Conservation (phyloP, 1,140 invertebrate species). For the Colletes gigas region DNA sequence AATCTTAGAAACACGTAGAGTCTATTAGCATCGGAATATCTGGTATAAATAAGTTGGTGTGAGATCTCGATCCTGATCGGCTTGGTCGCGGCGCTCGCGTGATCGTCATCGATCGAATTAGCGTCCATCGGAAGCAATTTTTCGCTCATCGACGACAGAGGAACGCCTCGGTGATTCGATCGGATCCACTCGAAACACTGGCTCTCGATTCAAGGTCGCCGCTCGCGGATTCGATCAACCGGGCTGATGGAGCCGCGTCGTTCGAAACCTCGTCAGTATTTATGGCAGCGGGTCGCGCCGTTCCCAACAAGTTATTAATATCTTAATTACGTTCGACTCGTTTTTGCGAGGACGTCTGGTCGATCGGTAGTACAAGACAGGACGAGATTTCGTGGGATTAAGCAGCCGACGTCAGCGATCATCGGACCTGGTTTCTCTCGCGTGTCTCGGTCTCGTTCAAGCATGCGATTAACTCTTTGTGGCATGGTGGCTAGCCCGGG, state of each 20-base stretch:
- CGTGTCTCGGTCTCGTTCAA: background rate
- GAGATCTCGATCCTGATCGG: too few species aligned
- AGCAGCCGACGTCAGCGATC: background rate
- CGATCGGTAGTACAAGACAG: conserved; percentile 31
- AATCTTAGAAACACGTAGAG: too few species aligned
- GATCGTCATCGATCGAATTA: background rate
- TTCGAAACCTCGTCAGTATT: background rate
- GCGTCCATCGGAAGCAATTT: background rate
- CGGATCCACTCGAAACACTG: conserved; percentile 4
- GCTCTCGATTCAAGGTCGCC: conserved; percentile 14
- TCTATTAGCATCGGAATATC: too few species aligned
- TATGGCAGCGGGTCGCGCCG: background rate
- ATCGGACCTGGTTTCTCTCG: background rate
- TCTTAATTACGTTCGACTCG: conserved; percentile 49
- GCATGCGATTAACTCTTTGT: conserved; percentile 15
- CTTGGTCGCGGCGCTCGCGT: background rate
- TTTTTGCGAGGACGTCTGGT: conserved; percentile 52
- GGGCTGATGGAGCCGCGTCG: background rate
- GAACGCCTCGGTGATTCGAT: conserved; percentile 1
- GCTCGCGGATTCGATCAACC: conserved; percentile 1
- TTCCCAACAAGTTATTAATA: conserved; percentile 36
- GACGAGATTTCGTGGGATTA: conserved; percentile 44
- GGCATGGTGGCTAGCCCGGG: too few species aligned
- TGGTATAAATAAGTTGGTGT: too few species aligned
- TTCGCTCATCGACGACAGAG: background rate